Evolutionary conservation across 2,888 invertebrate species (phyloP).

Genomic region (Hermaeophaga mercurialis): DNA sequence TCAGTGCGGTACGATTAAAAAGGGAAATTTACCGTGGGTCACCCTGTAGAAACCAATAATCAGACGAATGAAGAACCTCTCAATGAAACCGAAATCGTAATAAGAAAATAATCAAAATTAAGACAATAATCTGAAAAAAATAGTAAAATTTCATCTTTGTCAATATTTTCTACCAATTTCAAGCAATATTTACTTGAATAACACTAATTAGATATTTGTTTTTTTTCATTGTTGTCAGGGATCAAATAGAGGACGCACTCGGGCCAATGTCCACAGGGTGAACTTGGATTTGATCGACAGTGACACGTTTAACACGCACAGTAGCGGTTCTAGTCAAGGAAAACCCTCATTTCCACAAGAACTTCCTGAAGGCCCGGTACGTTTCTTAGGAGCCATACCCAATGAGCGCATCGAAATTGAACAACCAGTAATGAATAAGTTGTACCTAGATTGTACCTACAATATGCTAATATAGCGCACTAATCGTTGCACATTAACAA

Average conservation of each 20-base stretch:
- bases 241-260: slow-evolving; percentile 58
- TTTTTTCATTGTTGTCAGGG: slow-evolving; percentile 46
- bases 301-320: slow-evolving; percentile 79
- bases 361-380: slow-evolving; percentile 62
- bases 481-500: background rate
- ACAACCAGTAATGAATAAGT: slow-evolving; percentile 38
- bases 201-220: no score
- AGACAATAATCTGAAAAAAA: no score
- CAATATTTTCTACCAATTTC: no score
- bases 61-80: no score
- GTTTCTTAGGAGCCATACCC: slow-evolving; percentile 65
- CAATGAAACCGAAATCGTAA: no score
- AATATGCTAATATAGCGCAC: background rate
- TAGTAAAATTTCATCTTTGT: no score
- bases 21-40: no score
- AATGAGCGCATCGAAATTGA: slow-evolving; percentile 58
- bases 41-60: no score
- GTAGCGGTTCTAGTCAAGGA: slow-evolving; percentile 58
- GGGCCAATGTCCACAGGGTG: slow-evolving; percentile 72
- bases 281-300: slow-evolving; percentile 82
- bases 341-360: slow-evolving; percentile 56
- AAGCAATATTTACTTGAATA: no score
- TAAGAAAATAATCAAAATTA: no score
- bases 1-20: no score
- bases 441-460: no score